Conservation (phyloP, 2,888 invertebrate species). For the Thymelicus sylvestris region DNA sequence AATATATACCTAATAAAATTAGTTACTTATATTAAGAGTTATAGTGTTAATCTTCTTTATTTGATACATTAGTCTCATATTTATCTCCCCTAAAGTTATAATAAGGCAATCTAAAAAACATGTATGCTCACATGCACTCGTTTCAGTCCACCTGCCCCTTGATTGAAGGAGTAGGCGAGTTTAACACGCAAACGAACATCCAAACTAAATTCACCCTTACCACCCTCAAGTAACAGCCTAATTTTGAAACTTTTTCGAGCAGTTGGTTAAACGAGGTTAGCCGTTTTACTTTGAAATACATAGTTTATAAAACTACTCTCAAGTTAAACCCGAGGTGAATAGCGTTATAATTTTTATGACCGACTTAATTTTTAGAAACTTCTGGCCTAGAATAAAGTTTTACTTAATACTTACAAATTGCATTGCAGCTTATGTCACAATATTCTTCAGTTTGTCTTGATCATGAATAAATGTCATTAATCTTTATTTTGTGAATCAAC, state of each 20-base stretch:
- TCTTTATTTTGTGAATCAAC: too few species aligned
- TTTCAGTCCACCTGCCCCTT: constrained; percentile 75
- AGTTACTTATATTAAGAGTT: too few species aligned
- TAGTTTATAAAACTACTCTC: constrained; percentile 65
- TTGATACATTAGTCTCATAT: too few species aligned
- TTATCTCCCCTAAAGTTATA: background rate
- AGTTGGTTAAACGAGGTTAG: constrained; percentile 63
- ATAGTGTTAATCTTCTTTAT: too few species aligned
- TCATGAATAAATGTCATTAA: too few species aligned
- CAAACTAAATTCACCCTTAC: constrained; percentile 68
- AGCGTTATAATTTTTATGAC: constrained; percentile 25
- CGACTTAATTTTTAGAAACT: background rate
- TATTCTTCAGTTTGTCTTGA: too few species aligned
- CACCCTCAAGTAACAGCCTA: constrained; percentile 52
- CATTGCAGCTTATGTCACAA: too few species aligned
- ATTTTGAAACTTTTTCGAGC: constrained; percentile 57
- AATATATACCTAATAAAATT: too few species aligned
- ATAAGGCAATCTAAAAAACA: constrained; percentile 63
- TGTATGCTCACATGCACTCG: constrained; percentile 75
- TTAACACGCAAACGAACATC: constrained; percentile 66
- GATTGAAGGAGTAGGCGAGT: constrained; percentile 74
- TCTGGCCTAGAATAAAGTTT: too few species aligned
- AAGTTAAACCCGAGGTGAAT: constrained; percentile 44
- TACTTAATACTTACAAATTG: too few species aligned
- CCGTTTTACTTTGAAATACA: constrained; percentile 61